A percentile compares a stretch with the other conserved stretches of the same genome.
These are phyloP conservation scores for Campoletis raptor DNA, from an alignment of 2,888 invertebrate genomes.

Conservation along the genomic window DNA sequence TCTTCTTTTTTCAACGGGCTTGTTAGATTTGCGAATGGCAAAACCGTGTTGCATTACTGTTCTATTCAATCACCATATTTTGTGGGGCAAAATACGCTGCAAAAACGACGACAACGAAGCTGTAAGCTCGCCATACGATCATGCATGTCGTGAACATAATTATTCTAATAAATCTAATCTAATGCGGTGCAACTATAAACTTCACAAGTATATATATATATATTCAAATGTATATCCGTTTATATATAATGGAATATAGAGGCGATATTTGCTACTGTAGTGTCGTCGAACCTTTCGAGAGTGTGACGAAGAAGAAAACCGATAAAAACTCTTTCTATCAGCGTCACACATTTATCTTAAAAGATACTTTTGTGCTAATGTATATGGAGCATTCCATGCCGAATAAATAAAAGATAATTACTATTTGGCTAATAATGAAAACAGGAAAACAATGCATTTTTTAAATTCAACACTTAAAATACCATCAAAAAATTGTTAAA, in stretches of 20 bases:
- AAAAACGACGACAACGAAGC: constrained; percentile 25
- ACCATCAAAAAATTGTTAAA: neutral
- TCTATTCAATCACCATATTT: constrained; percentile 59
- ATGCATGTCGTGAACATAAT: constrained; percentile 71
- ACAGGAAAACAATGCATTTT: neutral
- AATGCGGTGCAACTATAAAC: constrained; percentile 69
- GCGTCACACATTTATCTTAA: neutral
- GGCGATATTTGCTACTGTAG: constrained; percentile 29
- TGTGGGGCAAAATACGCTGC: constrained; percentile 22
- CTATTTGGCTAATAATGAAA: neutral
- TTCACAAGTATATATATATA: neutral
- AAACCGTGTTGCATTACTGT: constrained; percentile 27
- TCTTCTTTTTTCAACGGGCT: neutral
- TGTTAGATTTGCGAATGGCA: constrained; percentile 15
- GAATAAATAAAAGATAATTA: neutral
- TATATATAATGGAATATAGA: neutral
- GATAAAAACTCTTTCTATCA: constrained; percentile 24
- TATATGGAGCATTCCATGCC: neutral
- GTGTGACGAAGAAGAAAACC: constrained; percentile 6
- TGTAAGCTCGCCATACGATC: constrained; percentile 32
- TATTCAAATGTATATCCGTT: neutral
- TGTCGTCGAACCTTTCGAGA: constrained; percentile 25
- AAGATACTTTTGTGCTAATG: neutral
- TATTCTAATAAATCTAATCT: constrained; percentile 78
- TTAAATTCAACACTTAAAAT: neutral